Evolutionary conservation across 1,140 invertebrate genomes (phyloP).

Genomic region (Portunus trituberculatus): DNA sequence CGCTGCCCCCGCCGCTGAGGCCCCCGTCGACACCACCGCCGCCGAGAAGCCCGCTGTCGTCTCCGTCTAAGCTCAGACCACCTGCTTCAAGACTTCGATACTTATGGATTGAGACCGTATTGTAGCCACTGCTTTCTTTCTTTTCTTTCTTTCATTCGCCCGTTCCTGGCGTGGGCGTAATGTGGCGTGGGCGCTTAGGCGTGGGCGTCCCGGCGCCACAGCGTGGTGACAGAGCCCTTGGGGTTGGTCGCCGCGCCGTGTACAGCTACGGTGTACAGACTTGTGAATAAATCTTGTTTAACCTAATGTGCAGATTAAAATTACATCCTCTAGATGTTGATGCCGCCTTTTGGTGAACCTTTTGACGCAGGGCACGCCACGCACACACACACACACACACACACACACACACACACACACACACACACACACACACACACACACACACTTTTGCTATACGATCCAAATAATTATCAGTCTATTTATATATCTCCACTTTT

Average conservation of each 20-base stretch:
- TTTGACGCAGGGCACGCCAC: not conserved
- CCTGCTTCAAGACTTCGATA: not conserved
- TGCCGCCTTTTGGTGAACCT: not conserved
- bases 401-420: slow-evolving; percentile 18
- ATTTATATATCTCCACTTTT: too few relatives aligned
- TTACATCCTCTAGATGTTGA: not conserved
- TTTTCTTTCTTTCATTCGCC: not conserved
- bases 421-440: not conserved
- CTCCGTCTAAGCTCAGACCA: not conserved
- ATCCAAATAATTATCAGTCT: too few relatives aligned
- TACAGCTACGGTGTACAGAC: slow-evolving; percentile 69
- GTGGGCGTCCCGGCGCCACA: slow-evolving; percentile 27
- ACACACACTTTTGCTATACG: too few relatives aligned
- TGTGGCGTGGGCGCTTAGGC: slow-evolving; percentile 36
- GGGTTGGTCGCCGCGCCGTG: slow-evolving; percentile 67
- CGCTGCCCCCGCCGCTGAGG: not conserved
- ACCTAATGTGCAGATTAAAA: not conserved
- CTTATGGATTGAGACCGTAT: not conserved
- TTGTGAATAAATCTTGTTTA: slow-evolving; percentile 56
- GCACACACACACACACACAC: not conserved
- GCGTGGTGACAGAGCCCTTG: slow-evolving; percentile 63
- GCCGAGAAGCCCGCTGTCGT: slow-evolving; percentile 45
- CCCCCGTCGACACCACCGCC: slow-evolving; percentile 28
- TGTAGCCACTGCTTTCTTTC: not conserved
- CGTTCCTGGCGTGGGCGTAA: slow-evolving; percentile 31